Base-by-base conservation (phyloP, 1,140 invertebrate genomes). In the Coptotermes formosanus region DNA sequence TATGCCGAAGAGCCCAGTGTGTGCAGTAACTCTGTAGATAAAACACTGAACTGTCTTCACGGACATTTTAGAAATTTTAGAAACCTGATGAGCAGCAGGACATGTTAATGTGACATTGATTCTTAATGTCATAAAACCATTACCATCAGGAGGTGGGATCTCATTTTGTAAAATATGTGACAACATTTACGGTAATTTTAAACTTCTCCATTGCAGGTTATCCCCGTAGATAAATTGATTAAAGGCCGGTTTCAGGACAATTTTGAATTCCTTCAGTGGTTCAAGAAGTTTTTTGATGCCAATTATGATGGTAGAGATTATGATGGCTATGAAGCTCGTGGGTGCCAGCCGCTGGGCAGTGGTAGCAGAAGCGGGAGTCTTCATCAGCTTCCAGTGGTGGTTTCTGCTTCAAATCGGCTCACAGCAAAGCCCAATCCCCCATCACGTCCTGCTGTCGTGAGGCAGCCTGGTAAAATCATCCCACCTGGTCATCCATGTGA, bases 191-290 rank as follows among this genome's bases (percentile, higher is more conserved):
- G 19, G 19, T 55, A 55, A 55, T 55, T 21, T 21, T 75, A 75
- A 75, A 75, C 64, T 75, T 30, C n/a, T 52, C 30, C 45, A 84
- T 92, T 92, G 87, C 92, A 99, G 98, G 96, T 98, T 90, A 98
- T 99, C 92, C 97, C 98, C 87, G 97, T 99, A 91, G 98, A 99
- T 92, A 98, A 96, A 92, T 94, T 99, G 91, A 97, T 99, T 90
- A 99, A 99, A 92, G 98, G 97, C 89, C 95, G 97, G 90, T 99
- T 99, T 92, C 97, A 98, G 95, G 98, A 99, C 93, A 99, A 99
- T 93, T 99, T 99, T 95, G 99, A 99, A 93, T 99, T 99, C 93
- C 95, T 99, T 87, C 99, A 99, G 94, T 99, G 99, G 99, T 99
- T 99, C 93, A 99, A 99, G 94, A 99, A 99, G 91, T 99, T 99